Conservation (phyloP, 2,888 invertebrate species). For the Entomobrya multifasciata region DNA sequence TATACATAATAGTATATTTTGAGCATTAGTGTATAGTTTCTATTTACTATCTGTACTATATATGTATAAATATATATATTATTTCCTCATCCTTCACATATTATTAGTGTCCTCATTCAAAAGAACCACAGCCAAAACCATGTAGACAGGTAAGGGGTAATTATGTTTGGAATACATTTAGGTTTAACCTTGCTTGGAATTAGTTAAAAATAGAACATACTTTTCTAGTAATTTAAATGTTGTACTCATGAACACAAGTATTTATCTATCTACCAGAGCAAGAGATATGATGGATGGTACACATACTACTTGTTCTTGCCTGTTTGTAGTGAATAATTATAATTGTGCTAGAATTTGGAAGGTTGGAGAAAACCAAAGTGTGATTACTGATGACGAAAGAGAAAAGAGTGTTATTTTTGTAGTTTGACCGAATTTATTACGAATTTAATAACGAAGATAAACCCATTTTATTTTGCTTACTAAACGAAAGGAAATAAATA, state of each 20-base stretch:
- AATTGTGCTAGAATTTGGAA: no score
- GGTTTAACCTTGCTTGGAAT: not conserved
- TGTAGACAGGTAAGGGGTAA: slow-evolving; percentile 16
- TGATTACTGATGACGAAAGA: not conserved
- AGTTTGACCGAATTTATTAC: no score
- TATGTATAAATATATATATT: not conserved
- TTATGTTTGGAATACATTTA: not conserved
- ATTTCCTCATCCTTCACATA: slow-evolving; percentile 8
- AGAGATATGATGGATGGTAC: no score
- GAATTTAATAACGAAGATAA: no score
- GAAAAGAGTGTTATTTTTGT: not conserved
- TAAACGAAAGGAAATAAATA: no score
- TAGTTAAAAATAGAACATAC: not conserved
- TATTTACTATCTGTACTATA: slow-evolving; percentile 6
- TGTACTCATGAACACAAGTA: not conserved
- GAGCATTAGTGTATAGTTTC: no score
- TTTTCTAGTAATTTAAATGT: not conserved
- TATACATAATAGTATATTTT: no score
- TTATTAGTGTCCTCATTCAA: slow-evolving; percentile 16
- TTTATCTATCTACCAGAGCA: no score
- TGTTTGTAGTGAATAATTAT: not conserved
- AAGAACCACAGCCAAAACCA: slow-evolving; percentile 11
- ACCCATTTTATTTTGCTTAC: no score
- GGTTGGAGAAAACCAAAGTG: not conserved
- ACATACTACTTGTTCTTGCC: not conserved